Conservation (phyloP, 2,797 vertebrate genomes). For the Cyprinodon diabolis region DNA sequence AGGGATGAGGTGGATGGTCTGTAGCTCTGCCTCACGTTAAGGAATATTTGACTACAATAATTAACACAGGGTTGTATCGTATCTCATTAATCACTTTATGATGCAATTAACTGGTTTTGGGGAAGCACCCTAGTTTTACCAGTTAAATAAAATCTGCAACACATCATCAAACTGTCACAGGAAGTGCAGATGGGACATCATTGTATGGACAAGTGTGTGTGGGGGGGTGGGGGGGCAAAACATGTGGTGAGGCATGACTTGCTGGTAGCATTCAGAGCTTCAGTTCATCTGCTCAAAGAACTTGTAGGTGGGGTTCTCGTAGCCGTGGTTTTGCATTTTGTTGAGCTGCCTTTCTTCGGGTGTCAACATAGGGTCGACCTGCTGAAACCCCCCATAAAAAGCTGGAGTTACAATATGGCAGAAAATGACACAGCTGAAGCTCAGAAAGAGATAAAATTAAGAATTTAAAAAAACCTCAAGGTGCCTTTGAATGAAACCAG, state of each 20-base stretch:
- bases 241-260: conserved; percentile 68
- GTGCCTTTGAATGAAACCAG: too few species aligned
- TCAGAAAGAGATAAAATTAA: not conserved
- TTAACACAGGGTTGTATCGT: conserved; percentile 44
- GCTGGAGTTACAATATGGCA: conserved; percentile 33
- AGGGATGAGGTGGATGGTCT: conserved; percentile 53
- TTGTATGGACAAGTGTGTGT: conserved; percentile 22
- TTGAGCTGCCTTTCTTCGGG: conserved; percentile 94
- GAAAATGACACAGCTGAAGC: not conserved
- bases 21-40: conserved; percentile 48
- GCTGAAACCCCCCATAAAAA: conserved; percentile 55
- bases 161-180: conserved; percentile 64
- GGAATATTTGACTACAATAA: conserved; percentile 42
- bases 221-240: conserved; percentile 36
- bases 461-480: not conserved
- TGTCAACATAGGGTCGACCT: conserved; percentile 98
- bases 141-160: conserved; percentile 62
- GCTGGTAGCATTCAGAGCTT: conserved; percentile 58
- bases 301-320: conserved; percentile 99
- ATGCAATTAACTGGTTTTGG: conserved; percentile 40
- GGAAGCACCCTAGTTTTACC: conserved; percentile 56
- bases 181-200: conserved; percentile 55
- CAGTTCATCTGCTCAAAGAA: conserved; percentile 98
- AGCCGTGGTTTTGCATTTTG: conserved; percentile 96
- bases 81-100: conserved; percentile 67